Conservation (phyloP, 2,797 vertebrate genomes). For the Lacerta bilineata region DNA sequence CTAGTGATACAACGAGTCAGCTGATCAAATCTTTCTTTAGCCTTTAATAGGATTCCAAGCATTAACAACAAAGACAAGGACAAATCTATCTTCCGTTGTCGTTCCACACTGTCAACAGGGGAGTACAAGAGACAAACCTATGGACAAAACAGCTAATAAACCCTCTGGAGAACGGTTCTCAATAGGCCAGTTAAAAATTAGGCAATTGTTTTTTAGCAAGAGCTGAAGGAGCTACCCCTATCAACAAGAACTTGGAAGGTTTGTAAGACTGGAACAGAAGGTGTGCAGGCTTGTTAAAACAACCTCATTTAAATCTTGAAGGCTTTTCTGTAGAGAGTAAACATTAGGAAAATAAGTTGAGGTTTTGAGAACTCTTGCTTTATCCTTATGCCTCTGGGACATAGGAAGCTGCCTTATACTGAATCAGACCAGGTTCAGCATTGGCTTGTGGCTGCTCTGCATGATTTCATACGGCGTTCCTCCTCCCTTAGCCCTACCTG, state of each 20-base stretch:
- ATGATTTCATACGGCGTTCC: too few species aligned
- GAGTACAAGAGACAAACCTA: slow-evolving; percentile 55
- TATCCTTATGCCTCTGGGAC: background rate
- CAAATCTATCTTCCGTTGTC: slow-evolving; percentile 53
- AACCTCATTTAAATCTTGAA: slow-evolving; percentile 48
- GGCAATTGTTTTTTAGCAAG: slow-evolving; percentile 76
- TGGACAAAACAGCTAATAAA: slow-evolving; percentile 80
- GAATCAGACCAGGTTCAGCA: too few species aligned
- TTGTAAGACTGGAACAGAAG: slow-evolving; percentile 28
- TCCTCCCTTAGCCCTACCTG: too few species aligned
- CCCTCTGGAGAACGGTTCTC: slow-evolving; percentile 72
- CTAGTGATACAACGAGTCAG: slow-evolving; percentile 58
- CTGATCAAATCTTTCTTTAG: slow-evolving; percentile 66
- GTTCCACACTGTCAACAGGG: slow-evolving; percentile 62
- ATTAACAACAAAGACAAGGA: slow-evolving; percentile 73
- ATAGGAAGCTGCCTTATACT: too few species aligned
- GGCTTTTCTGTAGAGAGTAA: slow-evolving; percentile 19
- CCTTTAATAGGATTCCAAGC: slow-evolving; percentile 78
- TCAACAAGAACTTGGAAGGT: background rate
- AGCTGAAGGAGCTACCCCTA: slow-evolving; percentile 38
- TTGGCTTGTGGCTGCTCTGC: too few species aligned
- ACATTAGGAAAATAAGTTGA: slow-evolving; percentile 13
- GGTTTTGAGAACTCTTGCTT: slow-evolving; percentile 40
- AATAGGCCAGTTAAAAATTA: slow-evolving; percentile 69
- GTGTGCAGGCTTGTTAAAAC: slow-evolving; percentile 25